These are phyloP conservation scores for Meghimatium bilineatum DNA, from an alignment of 2,888 invertebrate species.

Conservation along the genomic window DNA sequence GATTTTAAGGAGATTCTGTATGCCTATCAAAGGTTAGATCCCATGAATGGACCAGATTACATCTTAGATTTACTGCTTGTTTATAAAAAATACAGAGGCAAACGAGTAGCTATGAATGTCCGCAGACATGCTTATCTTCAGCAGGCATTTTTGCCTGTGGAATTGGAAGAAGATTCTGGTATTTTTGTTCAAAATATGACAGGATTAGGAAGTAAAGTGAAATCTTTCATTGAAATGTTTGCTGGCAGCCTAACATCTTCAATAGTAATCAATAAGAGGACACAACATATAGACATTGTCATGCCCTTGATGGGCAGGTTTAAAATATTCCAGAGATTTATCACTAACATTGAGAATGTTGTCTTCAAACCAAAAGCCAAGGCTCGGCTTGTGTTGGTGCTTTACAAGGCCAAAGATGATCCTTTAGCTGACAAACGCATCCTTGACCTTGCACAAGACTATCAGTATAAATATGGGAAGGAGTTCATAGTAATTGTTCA, in stretches of 20 bases:
- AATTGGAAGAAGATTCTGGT: constrained; percentile 68
- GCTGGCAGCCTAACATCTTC: constrained; percentile 19
- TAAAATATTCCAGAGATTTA: constrained; percentile 88
- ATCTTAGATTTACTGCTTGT: constrained; percentile 93
- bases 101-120: constrained; percentile 96
- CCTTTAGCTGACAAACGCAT: constrained; percentile 60
- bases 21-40: constrained; percentile 91
- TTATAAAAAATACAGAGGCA: constrained; percentile 83
- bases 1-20: constrained; percentile 96
- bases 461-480: constrained; percentile 67
- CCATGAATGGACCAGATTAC: constrained; percentile 91
- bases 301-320: constrained; percentile 91
- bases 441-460: constrained; percentile 62
- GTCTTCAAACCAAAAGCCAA: constrained; percentile 82
- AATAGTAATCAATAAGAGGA: constrained; percentile 50
- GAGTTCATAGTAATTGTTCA: constrained; percentile 68
- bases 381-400: constrained; percentile 84
- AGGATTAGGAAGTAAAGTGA: constrained; percentile 49
- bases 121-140: constrained; percentile 95
- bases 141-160: constrained; percentile 86
- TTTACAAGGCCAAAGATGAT: constrained; percentile 81
- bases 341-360: constrained; percentile 88
- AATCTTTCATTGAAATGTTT: constrained; percentile 56
- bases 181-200: constrained; percentile 20
- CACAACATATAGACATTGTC: constrained; percentile 81